Conservation (phyloP, 2,113 vertebrate species). For the Catharus bicknelli region DNA sequence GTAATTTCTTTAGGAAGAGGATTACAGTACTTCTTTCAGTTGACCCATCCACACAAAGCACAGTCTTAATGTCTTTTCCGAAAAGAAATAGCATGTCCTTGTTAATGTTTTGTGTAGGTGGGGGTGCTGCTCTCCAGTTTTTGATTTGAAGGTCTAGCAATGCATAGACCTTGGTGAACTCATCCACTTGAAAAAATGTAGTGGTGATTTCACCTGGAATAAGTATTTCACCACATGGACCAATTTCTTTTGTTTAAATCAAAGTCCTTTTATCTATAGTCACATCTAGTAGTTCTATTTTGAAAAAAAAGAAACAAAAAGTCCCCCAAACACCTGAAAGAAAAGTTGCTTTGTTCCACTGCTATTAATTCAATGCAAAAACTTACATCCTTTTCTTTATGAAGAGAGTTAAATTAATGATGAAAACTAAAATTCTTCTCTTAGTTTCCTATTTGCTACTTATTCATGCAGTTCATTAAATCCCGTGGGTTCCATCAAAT, state of each 20-base stretch:
- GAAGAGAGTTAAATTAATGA: not conserved
- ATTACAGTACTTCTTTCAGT: not conserved
- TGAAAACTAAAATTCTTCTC: not conserved
- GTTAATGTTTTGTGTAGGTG: not conserved
- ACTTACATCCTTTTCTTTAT: not conserved
- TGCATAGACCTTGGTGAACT: not conserved
- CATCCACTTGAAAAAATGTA: not conserved
- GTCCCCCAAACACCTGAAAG: rapidly evolving
- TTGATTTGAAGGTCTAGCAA: not conserved
- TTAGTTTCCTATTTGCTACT: not conserved
- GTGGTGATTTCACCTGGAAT: not conserved
- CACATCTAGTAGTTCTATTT: not conserved
- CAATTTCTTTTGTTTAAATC: not conserved
- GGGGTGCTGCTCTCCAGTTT: not conserved
- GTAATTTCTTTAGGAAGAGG: not conserved
- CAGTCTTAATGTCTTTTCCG: not conserved
- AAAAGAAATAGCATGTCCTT: not conserved
- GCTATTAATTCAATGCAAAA: not conserved
- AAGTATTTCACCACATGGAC: not conserved
- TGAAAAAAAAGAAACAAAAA: not conserved
- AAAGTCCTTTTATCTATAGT: not conserved
- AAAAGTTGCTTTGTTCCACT: not conserved
- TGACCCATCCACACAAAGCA: not conserved
- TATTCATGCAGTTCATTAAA: not conserved
- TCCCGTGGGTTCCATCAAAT: not conserved